These are phyloP conservation scores for Onychorhynchus coronatus DNA, from an alignment of 2,113 vertebrate genomes.

Conservation along the genomic window DNA sequence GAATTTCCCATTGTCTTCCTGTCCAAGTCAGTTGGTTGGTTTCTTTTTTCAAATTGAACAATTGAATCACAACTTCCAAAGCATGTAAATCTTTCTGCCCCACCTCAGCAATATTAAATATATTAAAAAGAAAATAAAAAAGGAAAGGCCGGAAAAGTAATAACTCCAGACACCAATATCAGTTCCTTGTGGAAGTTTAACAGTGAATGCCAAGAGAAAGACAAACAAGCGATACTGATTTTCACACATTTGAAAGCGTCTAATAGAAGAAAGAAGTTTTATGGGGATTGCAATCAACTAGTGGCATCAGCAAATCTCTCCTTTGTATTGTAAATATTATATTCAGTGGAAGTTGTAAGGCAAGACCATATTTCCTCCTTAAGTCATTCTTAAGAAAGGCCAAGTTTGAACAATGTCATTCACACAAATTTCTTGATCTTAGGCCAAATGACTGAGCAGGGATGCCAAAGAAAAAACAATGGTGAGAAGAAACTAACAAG, in stretches of 20 bases:
- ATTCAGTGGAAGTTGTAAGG: not conserved
- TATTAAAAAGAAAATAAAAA: not conserved
- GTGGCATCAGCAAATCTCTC: not conserved
- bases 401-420: not conserved
- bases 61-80: not conserved
- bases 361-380: not conserved
- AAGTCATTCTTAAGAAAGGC: not conserved
- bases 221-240: not conserved
- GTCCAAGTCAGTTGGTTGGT: not conserved
- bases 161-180: not conserved
- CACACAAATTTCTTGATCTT: not conserved
- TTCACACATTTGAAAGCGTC: not conserved
- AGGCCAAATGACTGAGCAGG: not conserved
- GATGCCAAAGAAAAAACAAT: not conserved
- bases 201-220: not conserved
- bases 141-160: not conserved
- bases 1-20: slow-evolving; percentile 55
- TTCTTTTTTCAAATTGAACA: not conserved
- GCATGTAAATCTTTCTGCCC: not conserved
- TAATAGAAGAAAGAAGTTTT: not conserved
- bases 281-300: not conserved
- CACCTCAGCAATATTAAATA: not conserved
- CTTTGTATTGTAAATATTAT: not conserved
- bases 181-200: not conserved
- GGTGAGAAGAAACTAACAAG: not conserved